Base-by-base conservation (phyloP, 2,797 vertebrate genomes). In the Pseudopleuronectes americanus region DNA sequence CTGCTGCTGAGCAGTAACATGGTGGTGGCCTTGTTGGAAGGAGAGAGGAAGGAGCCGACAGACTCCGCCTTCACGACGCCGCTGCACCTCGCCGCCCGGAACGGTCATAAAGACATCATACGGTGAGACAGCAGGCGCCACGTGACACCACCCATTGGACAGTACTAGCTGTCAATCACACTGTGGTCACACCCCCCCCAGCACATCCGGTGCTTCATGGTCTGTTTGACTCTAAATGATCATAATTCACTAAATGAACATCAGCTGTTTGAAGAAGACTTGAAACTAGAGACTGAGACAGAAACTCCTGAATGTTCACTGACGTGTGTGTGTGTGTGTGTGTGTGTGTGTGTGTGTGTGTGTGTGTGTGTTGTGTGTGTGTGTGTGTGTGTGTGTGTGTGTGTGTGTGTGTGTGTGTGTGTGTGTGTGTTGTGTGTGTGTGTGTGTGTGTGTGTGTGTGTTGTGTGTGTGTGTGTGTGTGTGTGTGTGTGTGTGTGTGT, bases 1-100 rank as follows among this genome's bases (percentile, higher is more conserved):
- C 90, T 99, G 86, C 87, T 99, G 68, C 91, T 99, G 19, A 99
- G 95, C 90, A 99, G 97, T 81, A 98, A 99, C 88, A 95, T 99
- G 83, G 97, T 97, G 0, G 96, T 95, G 0, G 94, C 97, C 0
- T 84, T 99, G 67, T 80, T 99, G 85, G 97, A 99, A 68, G 97
- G 97, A 0, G 96, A 98, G 48, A 95, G 95, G 67, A 98, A 97
- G 89, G 97, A 99, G 69, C 83, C 90, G 0, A 93, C 94, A 0
- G 97, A 98, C 88, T 95, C 96, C 1, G 95, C 95, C 90, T 96
- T 95, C 84, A 98, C 96, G 83, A 98, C 97, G 0, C 97, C 97
- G 0, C 92, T 99, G 36, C 97, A 99, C 86, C 92, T 99, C 80
- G 97, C 97, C 24, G 96, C 97, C 65, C 96, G 97, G 80, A 98